These are phyloP conservation scores for Catocala nupta DNA, from an alignment of 2,888 invertebrate species.

Conservation along the genomic window DNA sequence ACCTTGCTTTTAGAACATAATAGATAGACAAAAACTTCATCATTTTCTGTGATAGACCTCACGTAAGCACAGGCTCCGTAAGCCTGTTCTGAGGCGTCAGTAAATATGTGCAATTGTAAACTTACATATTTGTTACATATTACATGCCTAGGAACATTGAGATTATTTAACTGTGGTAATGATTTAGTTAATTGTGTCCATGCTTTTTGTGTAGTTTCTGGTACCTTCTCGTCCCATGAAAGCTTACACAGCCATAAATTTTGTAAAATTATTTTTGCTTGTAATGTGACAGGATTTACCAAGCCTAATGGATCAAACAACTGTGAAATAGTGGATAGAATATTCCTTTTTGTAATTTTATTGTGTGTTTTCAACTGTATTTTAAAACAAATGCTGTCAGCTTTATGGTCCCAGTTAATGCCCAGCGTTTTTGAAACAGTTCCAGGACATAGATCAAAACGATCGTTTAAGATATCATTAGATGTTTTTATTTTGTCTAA, in stretches of 20 bases:
- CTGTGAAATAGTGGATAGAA: too few species aligned
- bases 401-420: neutral
- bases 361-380: neutral
- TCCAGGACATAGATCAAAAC: neutral
- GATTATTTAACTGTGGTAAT: neutral
- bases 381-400: neutral
- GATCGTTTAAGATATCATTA: neutral
- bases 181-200: too few species aligned
- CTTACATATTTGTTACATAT: neutral
- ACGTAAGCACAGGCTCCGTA: neutral
- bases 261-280: constrained; percentile 3
- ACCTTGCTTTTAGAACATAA: constrained; percentile 1
- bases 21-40: neutral
- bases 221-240: constrained; percentile 5
- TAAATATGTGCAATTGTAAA: neutral
- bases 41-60: neutral
- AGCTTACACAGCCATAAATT: neutral
- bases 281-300: neutral
- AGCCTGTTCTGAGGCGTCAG: neutral
- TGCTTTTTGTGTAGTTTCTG: neutral
- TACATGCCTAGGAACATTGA: neutral
- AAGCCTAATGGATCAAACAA: neutral
- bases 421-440: constrained; percentile 1
- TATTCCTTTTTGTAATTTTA: too few species aligned
- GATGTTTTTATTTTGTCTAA: too few species aligned